phyloP scores from a whole-genome alignment of 2,888 invertebrate genomes.

The Lasioglossum vierecki region DNA sequence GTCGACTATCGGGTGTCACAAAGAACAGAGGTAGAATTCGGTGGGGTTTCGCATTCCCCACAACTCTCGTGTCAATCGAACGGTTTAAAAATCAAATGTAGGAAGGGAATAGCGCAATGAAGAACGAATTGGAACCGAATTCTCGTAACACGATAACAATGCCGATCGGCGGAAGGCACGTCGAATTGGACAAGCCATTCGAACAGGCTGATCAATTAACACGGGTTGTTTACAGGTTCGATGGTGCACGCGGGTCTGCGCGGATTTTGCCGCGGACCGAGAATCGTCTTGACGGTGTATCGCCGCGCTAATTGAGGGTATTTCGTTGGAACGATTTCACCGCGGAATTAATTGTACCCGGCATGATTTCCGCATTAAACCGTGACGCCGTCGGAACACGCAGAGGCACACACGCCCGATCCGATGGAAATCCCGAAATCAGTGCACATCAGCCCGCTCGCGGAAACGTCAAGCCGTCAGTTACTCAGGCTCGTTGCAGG shows the following conservation, averaged over 20 bases:
- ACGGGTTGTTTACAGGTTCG: background rate
- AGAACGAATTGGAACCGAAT: background rate
- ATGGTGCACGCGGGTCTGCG: background rate
- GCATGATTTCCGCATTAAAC: conserved; percentile 58
- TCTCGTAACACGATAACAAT: conserved; percentile 14
- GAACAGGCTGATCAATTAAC: conserved; percentile 19
- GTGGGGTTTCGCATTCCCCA: background rate
- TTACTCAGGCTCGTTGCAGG: conserved; percentile 29
- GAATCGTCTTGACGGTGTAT: conserved; percentile 38
- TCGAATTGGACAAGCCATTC: background rate
- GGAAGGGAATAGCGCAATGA: background rate
- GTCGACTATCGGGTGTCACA: background rate
- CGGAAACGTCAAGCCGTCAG: conserved; percentile 61
- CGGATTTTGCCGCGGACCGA: background rate
- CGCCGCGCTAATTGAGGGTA: conserved; percentile 32
- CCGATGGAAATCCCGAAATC: conserved; percentile 57
- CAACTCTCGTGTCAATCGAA: background rate
- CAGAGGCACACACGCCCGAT: conserved; percentile 12
- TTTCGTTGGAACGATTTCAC: conserved; percentile 50
- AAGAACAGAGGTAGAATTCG: background rate
- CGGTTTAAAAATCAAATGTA: background rate
- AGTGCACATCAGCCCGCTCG: conserved; percentile 52
- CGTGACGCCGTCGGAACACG: conserved; percentile 33
- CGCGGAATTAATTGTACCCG: conserved; percentile 56
- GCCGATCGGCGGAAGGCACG: background rate